Conservation (phyloP, 1,140 invertebrate species). For the Brachionus asplanchnoidis region DNA sequence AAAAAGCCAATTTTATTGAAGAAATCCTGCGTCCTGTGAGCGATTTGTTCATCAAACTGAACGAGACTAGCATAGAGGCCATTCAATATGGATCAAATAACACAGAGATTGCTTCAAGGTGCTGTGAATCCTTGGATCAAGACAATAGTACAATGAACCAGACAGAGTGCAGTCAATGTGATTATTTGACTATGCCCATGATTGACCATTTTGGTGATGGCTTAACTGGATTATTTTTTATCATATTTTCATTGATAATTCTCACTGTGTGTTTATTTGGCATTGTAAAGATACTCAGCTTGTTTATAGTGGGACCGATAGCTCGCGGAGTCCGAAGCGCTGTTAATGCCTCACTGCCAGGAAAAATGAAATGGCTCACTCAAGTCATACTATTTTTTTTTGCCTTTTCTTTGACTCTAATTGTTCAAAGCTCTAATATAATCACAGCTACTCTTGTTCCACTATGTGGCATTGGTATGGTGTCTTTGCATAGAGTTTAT, state of each 20-base stretch:
- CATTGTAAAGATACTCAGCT: constrained; percentile 11
- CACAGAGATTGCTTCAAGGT: neutral
- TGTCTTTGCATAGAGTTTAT: constrained; percentile 63
- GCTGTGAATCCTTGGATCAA: neutral
- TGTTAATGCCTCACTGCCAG: constrained; percentile 61
- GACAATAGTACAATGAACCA: neutral
- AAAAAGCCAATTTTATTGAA: constrained; percentile 1
- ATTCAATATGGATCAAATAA: neutral
- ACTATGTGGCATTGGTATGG: constrained; percentile 63
- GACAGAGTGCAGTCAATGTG: neutral
- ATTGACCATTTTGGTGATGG: constrained; percentile 22
- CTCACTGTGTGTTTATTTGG: neutral
- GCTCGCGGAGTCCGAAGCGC: constrained; percentile 59
- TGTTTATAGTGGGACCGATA: constrained; percentile 54
- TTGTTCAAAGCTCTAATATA: constrained; percentile 65
- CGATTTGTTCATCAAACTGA: constrained; percentile 6
- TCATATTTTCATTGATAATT: constrained; percentile 5
- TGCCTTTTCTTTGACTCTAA: constrained; percentile 62
- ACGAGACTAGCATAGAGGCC: neutral
- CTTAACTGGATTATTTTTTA: neutral
- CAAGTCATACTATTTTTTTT: constrained; percentile 59
- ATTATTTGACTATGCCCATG: neutral
- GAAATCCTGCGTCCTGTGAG: constrained; percentile 8
- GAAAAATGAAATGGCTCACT: constrained; percentile 56
- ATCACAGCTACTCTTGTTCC: constrained; percentile 66